These are phyloP conservation scores for Leptopilina boulardi DNA, from an alignment of 1,140 invertebrate species.

Conservation along the genomic window DNA sequence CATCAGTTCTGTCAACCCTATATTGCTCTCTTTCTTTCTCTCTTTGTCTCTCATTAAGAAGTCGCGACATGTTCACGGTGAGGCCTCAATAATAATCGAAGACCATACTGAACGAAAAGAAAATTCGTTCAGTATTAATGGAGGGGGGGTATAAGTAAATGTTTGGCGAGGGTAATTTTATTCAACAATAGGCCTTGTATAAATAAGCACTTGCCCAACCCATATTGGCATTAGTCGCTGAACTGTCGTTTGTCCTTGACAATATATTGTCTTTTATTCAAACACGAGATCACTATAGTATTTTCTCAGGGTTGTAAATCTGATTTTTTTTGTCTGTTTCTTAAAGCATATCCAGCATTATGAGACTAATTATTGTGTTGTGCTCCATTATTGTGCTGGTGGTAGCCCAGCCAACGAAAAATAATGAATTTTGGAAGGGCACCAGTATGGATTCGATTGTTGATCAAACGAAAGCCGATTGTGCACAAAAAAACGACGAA, in stretches of 20 bases:
- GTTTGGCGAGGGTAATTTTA: conserved; percentile 49
- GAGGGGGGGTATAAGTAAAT: conserved; percentile 6
- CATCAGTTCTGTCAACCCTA: too few species aligned
- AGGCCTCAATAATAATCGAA: conserved; percentile 77
- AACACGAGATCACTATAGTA: not conserved
- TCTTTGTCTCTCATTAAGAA: conserved; percentile 47
- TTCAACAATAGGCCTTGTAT: conserved; percentile 67
- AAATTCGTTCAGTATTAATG: conserved; percentile 67
- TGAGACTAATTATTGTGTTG: conserved; percentile 63
- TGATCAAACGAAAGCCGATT: conserved; percentile 84
- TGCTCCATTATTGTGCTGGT: conserved; percentile 73
- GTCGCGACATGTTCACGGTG: conserved; percentile 63
- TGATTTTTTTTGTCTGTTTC: too few species aligned
- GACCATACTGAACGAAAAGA: conserved; percentile 76
- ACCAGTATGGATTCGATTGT: conserved; percentile 83
- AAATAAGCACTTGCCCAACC: conserved; percentile 70
- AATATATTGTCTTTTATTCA: conserved; percentile 32
- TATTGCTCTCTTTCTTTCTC: not conserved
- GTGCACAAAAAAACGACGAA: conserved; percentile 84
- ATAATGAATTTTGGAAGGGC: conserved; percentile 82
- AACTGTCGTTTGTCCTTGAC: conserved; percentile 57
- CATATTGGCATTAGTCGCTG: conserved; percentile 69
- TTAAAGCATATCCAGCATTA: conserved; percentile 42
- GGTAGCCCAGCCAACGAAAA: conserved; percentile 79
- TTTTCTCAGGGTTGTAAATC: conserved; percentile 46